phyloP scores from a whole-genome alignment of 2,888 invertebrate genomes.

The Drosophila subsilvestris region DNA sequence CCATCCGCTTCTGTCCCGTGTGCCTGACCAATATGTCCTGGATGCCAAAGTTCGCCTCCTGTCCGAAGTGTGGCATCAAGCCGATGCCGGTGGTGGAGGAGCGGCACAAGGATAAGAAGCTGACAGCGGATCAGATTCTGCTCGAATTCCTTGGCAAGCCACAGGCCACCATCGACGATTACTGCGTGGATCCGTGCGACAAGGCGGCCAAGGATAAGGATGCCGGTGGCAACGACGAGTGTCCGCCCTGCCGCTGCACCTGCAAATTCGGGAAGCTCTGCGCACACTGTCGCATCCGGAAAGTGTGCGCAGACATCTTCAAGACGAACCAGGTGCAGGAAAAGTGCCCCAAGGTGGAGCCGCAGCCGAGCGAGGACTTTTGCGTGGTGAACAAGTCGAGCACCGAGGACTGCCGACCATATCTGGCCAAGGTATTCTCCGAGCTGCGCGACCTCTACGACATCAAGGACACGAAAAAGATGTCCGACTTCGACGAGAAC shows the following conservation, averaged over 20 bases:
- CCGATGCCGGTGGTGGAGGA: conserved; percentile 75
- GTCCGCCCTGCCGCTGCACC: conserved; percentile 65
- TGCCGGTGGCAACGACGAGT: conserved; percentile 10
- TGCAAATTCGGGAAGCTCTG: conserved; percentile 76
- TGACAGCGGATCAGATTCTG: conserved; percentile 77
- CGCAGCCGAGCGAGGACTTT: conserved; percentile 55
- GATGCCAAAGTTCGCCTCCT: conserved; percentile 84
- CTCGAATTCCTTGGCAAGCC: conserved; percentile 67
- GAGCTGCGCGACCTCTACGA: conserved; percentile 80
- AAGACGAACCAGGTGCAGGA: conserved; percentile 25
- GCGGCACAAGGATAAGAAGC: conserved; percentile 69
- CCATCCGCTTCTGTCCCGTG: conserved; percentile 76
- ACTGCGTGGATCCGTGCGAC: conserved; percentile 54
- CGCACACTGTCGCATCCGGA: conserved; percentile 80
- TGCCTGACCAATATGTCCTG: conserved; percentile 81
- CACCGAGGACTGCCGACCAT: conserved; percentile 72
- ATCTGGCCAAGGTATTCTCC: conserved; percentile 80
- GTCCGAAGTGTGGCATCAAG: conserved; percentile 81
- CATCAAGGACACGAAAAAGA: conserved; percentile 61
- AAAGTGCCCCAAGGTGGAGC: conserved; percentile 46
- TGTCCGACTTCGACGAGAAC: conserved; percentile 42
- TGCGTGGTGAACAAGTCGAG: conserved; percentile 49
- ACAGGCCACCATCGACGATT: conserved; percentile 29
- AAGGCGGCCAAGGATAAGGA: conserved; percentile 10
- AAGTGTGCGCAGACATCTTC: conserved; percentile 75